These are phyloP conservation scores for Pituophis catenifer DNA, from an alignment of 2,113 vertebrate genomes.

Conservation along the genomic window DNA sequence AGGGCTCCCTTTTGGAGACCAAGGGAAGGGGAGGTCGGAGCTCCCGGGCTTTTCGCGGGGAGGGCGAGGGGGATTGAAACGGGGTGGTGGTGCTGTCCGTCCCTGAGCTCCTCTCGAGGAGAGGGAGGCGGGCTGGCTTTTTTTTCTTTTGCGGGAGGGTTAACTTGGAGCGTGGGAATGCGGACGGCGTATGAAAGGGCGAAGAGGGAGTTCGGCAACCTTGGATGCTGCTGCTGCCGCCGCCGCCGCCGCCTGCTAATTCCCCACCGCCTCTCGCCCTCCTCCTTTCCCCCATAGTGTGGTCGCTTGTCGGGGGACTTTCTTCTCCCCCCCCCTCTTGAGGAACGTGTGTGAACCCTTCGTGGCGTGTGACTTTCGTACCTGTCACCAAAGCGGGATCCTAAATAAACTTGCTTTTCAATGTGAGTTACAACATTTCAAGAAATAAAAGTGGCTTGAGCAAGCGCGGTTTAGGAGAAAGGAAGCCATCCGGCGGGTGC, in stretches of 20 bases:
- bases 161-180: background rate
- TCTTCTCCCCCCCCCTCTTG: background rate
- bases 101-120: background rate
- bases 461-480: background rate
- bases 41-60: background rate
- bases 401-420: background rate
- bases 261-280: background rate
- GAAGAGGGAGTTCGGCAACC: background rate
- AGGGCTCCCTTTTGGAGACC: background rate
- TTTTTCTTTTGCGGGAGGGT: background rate
- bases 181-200: background rate
- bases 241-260: background rate
- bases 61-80: background rate
- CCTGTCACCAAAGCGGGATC: background rate
- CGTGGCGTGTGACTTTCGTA: background rate
- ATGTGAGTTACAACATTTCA: no score
- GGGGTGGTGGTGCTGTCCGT: background rate
- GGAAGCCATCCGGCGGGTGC: background rate
- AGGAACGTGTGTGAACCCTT: background rate
- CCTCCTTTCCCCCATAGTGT: background rate
- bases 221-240: background rate
- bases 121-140: background rate
- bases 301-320: background rate
- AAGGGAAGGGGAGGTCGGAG: background rate
- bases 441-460: background rate